These are phyloP conservation scores for Euglossa dilemma DNA, from an alignment of 1,140 invertebrate genomes.

Conservation along the genomic window DNA sequence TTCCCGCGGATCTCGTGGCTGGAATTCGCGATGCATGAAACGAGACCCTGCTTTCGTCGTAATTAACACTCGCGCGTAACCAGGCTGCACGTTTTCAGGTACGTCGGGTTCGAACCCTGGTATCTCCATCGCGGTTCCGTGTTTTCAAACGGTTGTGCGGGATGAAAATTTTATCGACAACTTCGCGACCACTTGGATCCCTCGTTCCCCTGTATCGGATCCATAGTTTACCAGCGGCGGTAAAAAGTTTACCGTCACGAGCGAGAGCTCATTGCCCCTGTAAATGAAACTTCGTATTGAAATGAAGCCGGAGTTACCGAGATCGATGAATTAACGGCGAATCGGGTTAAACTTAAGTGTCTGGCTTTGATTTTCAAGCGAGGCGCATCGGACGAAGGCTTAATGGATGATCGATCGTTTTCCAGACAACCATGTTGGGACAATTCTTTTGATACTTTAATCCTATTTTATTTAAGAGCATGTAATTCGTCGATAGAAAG, in stretches of 20 bases:
- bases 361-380: neutral
- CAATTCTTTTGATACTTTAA: too few species aligned
- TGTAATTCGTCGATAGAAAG: too few species aligned
- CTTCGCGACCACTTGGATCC: neutral
- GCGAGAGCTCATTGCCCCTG: neutral
- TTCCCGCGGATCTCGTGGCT: neutral
- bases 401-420: too few species aligned
- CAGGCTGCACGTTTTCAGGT: neutral
- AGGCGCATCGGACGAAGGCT: neutral
- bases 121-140: neutral
- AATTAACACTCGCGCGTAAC: slow-evolving; percentile 37
- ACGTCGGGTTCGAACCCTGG: neutral
- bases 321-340: neutral
- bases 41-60: slow-evolving; percentile 19
- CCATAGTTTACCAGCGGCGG: too few species aligned
- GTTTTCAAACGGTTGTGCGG: neutral
- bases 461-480: too few species aligned
- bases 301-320: neutral
- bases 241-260: neutral
- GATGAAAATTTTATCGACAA: neutral
- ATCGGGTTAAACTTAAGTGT: neutral
- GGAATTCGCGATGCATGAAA: slow-evolving; percentile 23
- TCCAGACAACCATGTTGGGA: too few species aligned
- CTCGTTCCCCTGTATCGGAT: neutral
- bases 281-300: neutral